phyloP scores from a whole-genome alignment of 2,888 invertebrate species.

The Acleris holmiana region DNA sequence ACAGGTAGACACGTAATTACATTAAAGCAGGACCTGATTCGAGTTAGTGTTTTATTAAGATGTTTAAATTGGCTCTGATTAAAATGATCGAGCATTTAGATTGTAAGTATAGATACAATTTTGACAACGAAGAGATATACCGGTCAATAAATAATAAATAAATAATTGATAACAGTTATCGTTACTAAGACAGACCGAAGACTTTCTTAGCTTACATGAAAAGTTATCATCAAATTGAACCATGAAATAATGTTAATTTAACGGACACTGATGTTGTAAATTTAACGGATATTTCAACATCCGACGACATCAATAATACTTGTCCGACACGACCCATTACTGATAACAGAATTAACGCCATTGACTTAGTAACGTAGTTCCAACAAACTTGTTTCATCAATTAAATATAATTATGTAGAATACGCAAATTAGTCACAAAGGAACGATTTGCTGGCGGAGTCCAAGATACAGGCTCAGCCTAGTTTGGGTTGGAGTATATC shows the following conservation, averaged over 20 bases:
- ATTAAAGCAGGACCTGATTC: background rate
- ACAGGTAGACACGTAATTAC: background rate
- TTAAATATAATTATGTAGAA: background rate
- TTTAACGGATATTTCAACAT: background rate
- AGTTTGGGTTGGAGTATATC: too few relatives aligned
- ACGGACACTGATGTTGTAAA: background rate
- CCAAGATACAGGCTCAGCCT: too few relatives aligned
- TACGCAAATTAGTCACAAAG: background rate
- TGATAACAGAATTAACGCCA: conserved; percentile 24
- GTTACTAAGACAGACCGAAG: too few relatives aligned
- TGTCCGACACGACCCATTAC: conserved; percentile 16
- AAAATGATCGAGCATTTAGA: too few relatives aligned
- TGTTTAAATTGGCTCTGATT: background rate
- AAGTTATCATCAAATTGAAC: background rate
- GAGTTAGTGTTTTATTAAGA: background rate
- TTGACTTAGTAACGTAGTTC: background rate
- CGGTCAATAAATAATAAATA: too few relatives aligned
- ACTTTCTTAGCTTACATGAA: background rate
- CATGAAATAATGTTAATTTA: background rate
- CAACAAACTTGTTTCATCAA: background rate
- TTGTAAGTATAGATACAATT: too few relatives aligned
- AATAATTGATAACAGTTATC: too few relatives aligned
- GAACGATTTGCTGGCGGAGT: too few relatives aligned
- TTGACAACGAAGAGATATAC: too few relatives aligned
- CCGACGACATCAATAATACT: background rate